These are phyloP conservation scores for Drosophila prostipennis DNA, from an alignment of 2,888 invertebrate species.

Conservation along the genomic window DNA sequence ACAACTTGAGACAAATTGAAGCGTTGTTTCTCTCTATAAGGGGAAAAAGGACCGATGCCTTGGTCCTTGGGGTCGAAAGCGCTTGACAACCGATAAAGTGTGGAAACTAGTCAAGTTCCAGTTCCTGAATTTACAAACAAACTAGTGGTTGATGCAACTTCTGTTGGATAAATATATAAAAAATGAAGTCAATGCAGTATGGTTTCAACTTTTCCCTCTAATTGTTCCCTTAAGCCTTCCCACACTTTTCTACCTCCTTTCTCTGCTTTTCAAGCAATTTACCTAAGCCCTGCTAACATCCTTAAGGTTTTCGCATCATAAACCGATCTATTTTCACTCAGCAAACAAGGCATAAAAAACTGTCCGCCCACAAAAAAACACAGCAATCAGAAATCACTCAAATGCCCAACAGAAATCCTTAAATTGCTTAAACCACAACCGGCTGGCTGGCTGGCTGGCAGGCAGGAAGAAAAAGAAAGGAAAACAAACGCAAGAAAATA, in stretches of 20 bases:
- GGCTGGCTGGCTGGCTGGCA: not conserved
- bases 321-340: conserved; percentile 36
- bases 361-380: conserved; percentile 7
- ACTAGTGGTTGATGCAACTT: not conserved
- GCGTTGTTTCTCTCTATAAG: conserved; percentile 50
- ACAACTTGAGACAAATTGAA: conserved; percentile 76
- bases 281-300: conserved; percentile 20
- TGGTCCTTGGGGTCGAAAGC: conserved; percentile 23
- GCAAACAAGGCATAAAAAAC: conserved; percentile 16
- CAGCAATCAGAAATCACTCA: conserved; percentile 36
- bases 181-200: not conserved
- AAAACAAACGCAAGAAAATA: conserved; percentile 32
- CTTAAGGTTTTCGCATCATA: conserved; percentile 20
- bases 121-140: not conserved
- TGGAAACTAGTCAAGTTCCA: conserved; percentile 21
- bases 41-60: conserved; percentile 2
- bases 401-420: conserved; percentile 41
- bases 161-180: not conserved
- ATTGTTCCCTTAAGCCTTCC: not conserved
- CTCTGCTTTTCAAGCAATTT: conserved; percentile 20
- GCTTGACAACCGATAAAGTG: conserved; percentile 32
- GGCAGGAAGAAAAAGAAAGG: not conserved
- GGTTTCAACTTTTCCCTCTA: too few species aligned
- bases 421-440: conserved; percentile 44
- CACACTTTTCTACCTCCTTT: not conserved